Evolutionary conservation across 2,888 invertebrate genomes (phyloP), one percentile per base, ranked within the genome.

Genomic region (Cantharis rustica): DNA sequence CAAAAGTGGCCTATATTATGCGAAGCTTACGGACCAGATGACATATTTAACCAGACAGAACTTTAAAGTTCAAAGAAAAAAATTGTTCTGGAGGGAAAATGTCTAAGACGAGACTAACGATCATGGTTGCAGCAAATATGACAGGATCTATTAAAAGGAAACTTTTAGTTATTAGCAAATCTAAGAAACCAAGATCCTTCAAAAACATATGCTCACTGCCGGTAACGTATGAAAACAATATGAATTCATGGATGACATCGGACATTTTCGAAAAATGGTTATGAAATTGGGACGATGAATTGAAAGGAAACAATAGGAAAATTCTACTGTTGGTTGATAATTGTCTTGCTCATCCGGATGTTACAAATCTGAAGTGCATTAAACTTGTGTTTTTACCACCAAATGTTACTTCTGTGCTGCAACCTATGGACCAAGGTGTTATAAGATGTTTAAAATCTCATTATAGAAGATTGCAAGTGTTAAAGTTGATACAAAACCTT

Each of bases 71-170:
- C 47, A 82, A 82, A 77, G 72, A 79, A 26, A 83, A 84, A 77
- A 81, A 82, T 69, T 84, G 84, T 69, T 78, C 80, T 62, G 83
- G 83, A 26, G 84, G 83, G 11, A 85, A 84, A 80, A 70, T 80
- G 20, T 82, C 83, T 68, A 84, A 84, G 75, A 81, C 83, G 26
- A 73, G 82, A 75, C 68, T 84, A 13, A 84, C 82, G 17, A 71
- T 83, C 15, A 64, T 84, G 68, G 75, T 83, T 62, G 76, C 78
- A 26, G 79, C 81, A 16, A 84, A 84, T 75, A 79, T 80, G 78
- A 79, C 61, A 64, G 83, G 84, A 10, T 78, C 81, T 16, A 81
- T 81, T 76, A 84, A 84, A 81, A 72, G 72, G 61, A 79, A 78
- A 68, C 72, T 47, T 47, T 78, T 66, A 66, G 17, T 76, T 72